A percentile compares a stretch with the other conserved stretches of the same genome.
phyloP scores from a whole-genome alignment of 2,888 invertebrate species.

The Lithophane leautieri region DNA sequence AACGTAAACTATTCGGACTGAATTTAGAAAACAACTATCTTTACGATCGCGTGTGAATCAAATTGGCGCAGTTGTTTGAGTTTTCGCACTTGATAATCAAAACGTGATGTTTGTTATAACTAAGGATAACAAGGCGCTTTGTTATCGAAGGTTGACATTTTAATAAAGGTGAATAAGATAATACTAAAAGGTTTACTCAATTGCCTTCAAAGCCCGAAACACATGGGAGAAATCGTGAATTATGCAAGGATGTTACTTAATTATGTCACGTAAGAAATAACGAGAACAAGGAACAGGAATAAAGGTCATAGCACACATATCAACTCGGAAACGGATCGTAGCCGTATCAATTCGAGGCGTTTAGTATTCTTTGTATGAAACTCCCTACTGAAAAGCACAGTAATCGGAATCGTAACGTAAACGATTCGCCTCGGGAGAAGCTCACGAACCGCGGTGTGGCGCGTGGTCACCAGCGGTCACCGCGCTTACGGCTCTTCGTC shows the following conservation, averaged over 20 bases:
- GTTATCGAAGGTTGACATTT: constrained; percentile 13
- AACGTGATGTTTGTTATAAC: constrained; percentile 18
- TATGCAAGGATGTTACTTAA: neutral
- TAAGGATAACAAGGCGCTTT: constrained; percentile 17
- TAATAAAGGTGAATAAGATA: constrained; percentile 19
- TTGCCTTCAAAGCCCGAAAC: neutral
- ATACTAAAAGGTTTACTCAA: neutral
- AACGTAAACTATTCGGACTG: neutral
- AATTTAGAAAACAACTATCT: constrained; percentile 28
- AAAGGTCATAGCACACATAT: too few species aligned
- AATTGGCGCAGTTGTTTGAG: constrained; percentile 33
- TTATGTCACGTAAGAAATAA: neutral
- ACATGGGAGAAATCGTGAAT: constrained; percentile 4
- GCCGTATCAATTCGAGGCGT: too few species aligned
- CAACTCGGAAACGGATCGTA: too few species aligned
- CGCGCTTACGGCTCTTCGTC: too few species aligned
- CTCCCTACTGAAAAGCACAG: too few species aligned
- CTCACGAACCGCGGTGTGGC: too few species aligned
- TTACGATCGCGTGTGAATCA: constrained; percentile 47
- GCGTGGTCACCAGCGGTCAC: too few species aligned
- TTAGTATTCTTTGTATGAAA: too few species aligned
- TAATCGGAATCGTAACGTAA: too few species aligned
- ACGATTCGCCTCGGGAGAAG: too few species aligned
- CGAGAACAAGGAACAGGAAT: neutral
- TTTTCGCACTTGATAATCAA: constrained; percentile 11